phyloP scores from a whole-genome alignment of 2,797 vertebrate genomes.

The Muraenolepis orangiensis region DNA sequence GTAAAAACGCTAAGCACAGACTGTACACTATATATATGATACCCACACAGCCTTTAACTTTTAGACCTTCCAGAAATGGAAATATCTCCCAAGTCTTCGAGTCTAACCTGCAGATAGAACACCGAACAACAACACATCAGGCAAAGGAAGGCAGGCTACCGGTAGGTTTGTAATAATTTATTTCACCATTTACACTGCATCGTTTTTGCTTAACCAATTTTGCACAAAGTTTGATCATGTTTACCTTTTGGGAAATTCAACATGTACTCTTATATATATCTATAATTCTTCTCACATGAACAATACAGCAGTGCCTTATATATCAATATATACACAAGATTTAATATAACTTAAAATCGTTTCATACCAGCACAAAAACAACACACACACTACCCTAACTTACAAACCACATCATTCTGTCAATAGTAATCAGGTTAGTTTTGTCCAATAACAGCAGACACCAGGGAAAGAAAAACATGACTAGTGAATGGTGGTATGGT shows the following conservation, averaged over 20 bases:
- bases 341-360: conserved; percentile 63
- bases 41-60: background rate
- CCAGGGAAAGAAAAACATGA: conserved; percentile 23
- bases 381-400: conserved; percentile 29
- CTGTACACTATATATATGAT: no score
- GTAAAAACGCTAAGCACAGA: no score
- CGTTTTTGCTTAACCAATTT: conserved; percentile 23
- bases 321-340: conserved; percentile 72
- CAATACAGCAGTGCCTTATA: conserved; percentile 52
- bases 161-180: conserved; percentile 56
- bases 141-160: background rate
- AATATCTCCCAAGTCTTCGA: background rate
- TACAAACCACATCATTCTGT: conserved; percentile 35
- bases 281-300: conserved; percentile 45
- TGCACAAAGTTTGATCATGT: conserved; percentile 24
- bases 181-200: conserved; percentile 54
- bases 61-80: no score
- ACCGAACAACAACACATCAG: background rate
- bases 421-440: conserved; percentile 20
- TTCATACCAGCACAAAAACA: conserved; percentile 53
- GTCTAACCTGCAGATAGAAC: no score
- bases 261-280: background rate
- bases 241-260: conserved; percentile 20
- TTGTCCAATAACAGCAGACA: conserved; percentile 48
- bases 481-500: conserved; percentile 28